Base-by-base conservation (phyloP, 2,888 invertebrate species). In the Campoplex nolae region DNA sequence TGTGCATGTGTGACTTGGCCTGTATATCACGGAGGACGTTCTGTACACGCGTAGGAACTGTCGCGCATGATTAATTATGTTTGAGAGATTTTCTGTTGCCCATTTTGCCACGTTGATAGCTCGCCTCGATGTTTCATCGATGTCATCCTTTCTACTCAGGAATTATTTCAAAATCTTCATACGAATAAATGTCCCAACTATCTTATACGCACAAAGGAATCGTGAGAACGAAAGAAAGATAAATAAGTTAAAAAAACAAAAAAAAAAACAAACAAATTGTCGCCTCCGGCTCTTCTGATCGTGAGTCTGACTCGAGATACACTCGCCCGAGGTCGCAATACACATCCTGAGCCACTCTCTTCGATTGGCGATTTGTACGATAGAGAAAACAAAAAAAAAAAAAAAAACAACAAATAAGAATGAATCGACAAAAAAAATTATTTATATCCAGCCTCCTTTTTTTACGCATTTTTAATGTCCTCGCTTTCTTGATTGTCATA, bases 71-170 rank as follows among this genome's bases (percentile, higher is more conserved):
- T 56, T 56, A 38, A 74, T 74, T 56, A 42, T 9, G 7, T 56
- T 35, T 9, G 35, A 38, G 38, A 56, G 56, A 1, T 11, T 54
- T 56, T 56, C 8, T n/a, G 73, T 56, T 74, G 9, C 18, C 9
- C 38, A 13, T 48, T 16, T 32, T 28, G 18, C 32, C 48, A 51
- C 56, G 23, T 56, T 38, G 38, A 56, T 56, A 38, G 54, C 56
- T 11, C n/a, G 73, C 56, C n/a, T 38, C 73, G 73, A 74, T 54
- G 32, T 73, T 54, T 54, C 73, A 35, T 54, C 73, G 73, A 73
- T 74, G 56, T 56, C 73, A 23, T 56, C n/a, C n/a, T 38, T 35
- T 51, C 16, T 32, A 18, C 35, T 51, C 23, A 38, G 3, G 4
- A 32, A 35, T 23, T 4, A 56, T 56, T 74, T 54, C 51, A 56